These are phyloP conservation scores for Harpalus rufipes DNA, from an alignment of 2,888 invertebrate genomes.

Conservation along the genomic window DNA sequence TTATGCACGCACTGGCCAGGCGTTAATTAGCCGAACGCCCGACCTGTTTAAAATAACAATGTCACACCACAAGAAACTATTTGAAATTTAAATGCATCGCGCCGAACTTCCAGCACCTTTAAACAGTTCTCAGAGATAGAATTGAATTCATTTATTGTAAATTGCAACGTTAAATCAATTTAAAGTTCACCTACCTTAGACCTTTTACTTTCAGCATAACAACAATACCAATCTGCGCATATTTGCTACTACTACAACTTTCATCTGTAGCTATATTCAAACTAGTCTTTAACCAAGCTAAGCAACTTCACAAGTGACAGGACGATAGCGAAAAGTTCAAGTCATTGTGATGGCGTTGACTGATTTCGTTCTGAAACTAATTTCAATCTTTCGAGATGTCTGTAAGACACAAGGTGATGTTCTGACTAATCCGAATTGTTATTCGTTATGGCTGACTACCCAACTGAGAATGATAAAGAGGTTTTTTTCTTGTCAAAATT, in stretches of 20 bases:
- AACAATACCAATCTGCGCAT: slow-evolving; percentile 20
- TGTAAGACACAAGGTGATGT: slow-evolving; percentile 17
- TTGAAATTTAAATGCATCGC: slow-evolving; percentile 56
- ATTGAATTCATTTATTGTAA: background rate
- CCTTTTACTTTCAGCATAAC: slow-evolving; percentile 40
- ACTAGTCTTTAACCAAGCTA: background rate
- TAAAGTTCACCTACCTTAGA: slow-evolving; percentile 30
- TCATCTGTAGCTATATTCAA: slow-evolving; percentile 25
- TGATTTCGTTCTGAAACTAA: slow-evolving; percentile 33
- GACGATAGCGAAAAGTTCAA: slow-evolving; percentile 46
- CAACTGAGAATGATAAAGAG: slow-evolving; percentile 41
- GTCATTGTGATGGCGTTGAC: slow-evolving; percentile 40
- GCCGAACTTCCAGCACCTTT: slow-evolving; percentile 8
- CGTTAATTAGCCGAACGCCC: slow-evolving; percentile 34
- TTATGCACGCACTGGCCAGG: slow-evolving; percentile 49
- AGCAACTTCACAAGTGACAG: slow-evolving; percentile 29
- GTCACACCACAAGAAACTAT: slow-evolving; percentile 34
- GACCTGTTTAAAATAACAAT: slow-evolving; percentile 52
- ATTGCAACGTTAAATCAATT: background rate
- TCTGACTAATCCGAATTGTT: slow-evolving; percentile 50
- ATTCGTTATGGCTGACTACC: slow-evolving; percentile 51
- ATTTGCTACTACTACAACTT: slow-evolving; percentile 15
- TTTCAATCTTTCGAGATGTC: slow-evolving; percentile 46
- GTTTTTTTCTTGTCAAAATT: slow-evolving; percentile 45
- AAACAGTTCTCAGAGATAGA: background rate